Percentiles rank a stretch among this genome's conserved stretches.
phyloP scores from a whole-genome alignment of 2,888 invertebrate species.

The Volucella inanis region DNA sequence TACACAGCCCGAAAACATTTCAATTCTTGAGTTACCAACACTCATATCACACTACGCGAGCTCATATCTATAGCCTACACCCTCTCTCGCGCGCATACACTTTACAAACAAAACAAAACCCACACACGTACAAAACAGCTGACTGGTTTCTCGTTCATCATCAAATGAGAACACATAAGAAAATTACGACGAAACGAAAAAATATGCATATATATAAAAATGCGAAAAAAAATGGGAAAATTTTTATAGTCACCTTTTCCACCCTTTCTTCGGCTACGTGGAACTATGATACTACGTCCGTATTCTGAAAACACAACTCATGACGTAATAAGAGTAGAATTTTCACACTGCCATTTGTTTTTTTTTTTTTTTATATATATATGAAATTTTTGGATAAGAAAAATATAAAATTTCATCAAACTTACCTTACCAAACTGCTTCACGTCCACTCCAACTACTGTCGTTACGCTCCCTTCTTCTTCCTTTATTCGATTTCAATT shows the following conservation, averaged over 20 bases:
- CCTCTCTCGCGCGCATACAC: neutral
- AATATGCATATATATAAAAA: neutral
- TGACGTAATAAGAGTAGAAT: slow-evolving; percentile 52
- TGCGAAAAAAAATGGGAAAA: neutral
- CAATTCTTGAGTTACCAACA: no score
- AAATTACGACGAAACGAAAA: neutral
- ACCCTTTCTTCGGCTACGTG: neutral
- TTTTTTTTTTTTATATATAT: neutral
- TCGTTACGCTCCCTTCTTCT: neutral
- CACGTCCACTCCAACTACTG: slow-evolving; percentile 12
- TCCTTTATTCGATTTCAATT: slow-evolving; percentile 1
- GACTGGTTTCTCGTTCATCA: slow-evolving; percentile 61
- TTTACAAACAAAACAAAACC: slow-evolving; percentile 46
- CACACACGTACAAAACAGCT: slow-evolving; percentile 62
- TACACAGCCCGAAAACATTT: neutral
- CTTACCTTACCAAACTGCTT: slow-evolving; percentile 47
- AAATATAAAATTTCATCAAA: no score
- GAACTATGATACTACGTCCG: neutral
- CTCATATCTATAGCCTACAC: neutral
- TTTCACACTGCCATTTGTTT: neutral
- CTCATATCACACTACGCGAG: neutral
- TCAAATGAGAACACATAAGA: slow-evolving; percentile 6
- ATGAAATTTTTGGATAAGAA: no score
- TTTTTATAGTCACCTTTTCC: slow-evolving; percentile 7
- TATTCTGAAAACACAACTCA: slow-evolving; percentile 13